phyloP scores from a whole-genome alignment of 2,113 vertebrate genomes.

The Mustelus asterias region DNA sequence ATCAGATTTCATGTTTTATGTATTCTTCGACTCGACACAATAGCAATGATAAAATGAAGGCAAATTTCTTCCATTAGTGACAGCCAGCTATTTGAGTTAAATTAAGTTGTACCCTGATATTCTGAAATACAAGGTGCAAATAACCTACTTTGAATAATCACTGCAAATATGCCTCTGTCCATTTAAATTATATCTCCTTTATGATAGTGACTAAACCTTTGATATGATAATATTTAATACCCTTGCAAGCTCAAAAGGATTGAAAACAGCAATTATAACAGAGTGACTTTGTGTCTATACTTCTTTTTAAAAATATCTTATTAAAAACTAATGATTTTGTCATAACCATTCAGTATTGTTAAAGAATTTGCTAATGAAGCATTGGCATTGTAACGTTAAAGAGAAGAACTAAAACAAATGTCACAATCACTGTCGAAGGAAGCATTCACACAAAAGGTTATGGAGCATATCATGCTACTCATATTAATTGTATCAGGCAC shows the following conservation, averaged over 20 bases:
- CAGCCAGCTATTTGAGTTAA: slow-evolving; percentile 88
- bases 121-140: slow-evolving; percentile 79
- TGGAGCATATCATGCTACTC: background rate
- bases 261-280: slow-evolving; percentile 92
- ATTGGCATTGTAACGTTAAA: background rate
- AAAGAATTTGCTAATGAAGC: slow-evolving; percentile 26
- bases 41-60: slow-evolving; percentile 77
- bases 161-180: slow-evolving; percentile 68
- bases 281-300: slow-evolving; percentile 87
- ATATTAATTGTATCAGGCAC: slow-evolving; percentile 14
- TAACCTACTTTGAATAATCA: slow-evolving; percentile 94
- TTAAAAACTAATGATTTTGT: slow-evolving; percentile 92
- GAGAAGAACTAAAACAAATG: slow-evolving; percentile 16
- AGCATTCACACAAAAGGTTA: background rate
- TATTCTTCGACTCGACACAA: slow-evolving; percentile 73
- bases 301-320: slow-evolving; percentile 77
- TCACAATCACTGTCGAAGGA: background rate
- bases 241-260: slow-evolving; percentile 59
- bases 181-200: slow-evolving; percentile 92
- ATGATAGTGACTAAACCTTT: slow-evolving; percentile 70
- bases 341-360: slow-evolving; percentile 65
- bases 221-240: slow-evolving; percentile 95
- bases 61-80: slow-evolving; percentile 89
- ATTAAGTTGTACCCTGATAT: slow-evolving; percentile 87
- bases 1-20: slow-evolving; percentile 78